Evolutionary conservation across 2,113 vertebrate genomes (phyloP), one percentile per base, ranked within the genome.

Genomic region (Tupaia tana): DNA sequence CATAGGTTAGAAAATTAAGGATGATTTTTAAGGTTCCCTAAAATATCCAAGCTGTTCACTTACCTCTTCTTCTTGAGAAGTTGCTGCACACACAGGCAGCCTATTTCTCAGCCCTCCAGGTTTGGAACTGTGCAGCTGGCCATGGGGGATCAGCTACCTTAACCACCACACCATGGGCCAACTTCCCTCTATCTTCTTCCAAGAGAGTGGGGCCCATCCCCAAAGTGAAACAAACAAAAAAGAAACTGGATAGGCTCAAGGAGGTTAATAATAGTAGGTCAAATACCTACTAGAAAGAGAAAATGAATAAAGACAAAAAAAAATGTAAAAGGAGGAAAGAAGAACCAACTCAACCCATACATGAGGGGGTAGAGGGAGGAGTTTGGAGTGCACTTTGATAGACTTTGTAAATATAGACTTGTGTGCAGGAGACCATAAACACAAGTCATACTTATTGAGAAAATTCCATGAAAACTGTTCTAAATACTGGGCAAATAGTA

Each of bases 221-320:
- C 25, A 89, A 80, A 73, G 27, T 61, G 27, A n/a, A 31, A 2
- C 27, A 80, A 71, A 54, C 19, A 0, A 20, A 25, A 0, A 16
- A 6, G 7, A 6, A 64, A 54, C 89, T 58, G 59, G 31, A 81
- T 31, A 94, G 52, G 43, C 63, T 63, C 34, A 29, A 90, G 34
- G 22, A 93, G 43, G 31, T 74, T 73, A 54, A 80, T 43, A 85
- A 29, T 25, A 59, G 75, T 71, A 93, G 69, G 74, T 86, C 83
- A 63, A 14, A 69, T 58, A 89, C 64, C 74, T 59, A 2, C 31
- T 78, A 66, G 43, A 25, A 43, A 87, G 78, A 82, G n/a, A 78
- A 94, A 93, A 89, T 83, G 54, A 88, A 81, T 54, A 69, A 87
- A 56, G 77, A 80, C 24, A 54, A 61, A 77, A 69, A 78, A n/a